phyloP scores from a whole-genome alignment of 1,140 invertebrate species.

The Ooceraea biroi region DNA sequence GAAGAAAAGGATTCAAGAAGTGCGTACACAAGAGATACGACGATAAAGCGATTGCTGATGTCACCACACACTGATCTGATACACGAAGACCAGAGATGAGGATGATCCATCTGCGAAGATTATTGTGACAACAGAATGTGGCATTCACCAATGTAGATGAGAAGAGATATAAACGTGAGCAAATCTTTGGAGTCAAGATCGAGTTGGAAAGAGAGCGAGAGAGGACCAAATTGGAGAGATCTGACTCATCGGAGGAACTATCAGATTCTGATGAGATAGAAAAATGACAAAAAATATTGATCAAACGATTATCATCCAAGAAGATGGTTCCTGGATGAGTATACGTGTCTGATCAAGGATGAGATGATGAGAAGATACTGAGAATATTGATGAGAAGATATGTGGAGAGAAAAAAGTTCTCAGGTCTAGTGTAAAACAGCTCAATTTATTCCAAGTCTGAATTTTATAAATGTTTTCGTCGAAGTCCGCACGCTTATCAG shows the following conservation, averaged over 20 bases:
- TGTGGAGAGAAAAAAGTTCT: too few species aligned
- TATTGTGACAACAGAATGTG: slow-evolving; percentile 87
- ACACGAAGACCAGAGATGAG: slow-evolving; percentile 84
- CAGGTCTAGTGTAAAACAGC: too few species aligned
- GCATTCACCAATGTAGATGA: slow-evolving; percentile 87
- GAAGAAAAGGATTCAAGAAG: slow-evolving; percentile 93
- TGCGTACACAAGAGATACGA: slow-evolving; percentile 80
- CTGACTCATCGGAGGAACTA: slow-evolving; percentile 89
- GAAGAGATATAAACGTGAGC: slow-evolving; percentile 88
- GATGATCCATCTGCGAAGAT: slow-evolving; percentile 92
- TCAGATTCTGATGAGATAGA: slow-evolving; percentile 95
- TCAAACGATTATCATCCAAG: slow-evolving; percentile 90
- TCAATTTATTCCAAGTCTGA: too few species aligned
- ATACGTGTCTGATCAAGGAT: too few species aligned
- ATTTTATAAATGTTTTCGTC: too few species aligned
- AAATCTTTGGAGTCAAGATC: slow-evolving; percentile 91
- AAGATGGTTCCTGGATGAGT: too few species aligned
- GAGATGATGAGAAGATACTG: too few species aligned
- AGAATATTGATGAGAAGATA: too few species aligned
- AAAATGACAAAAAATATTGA: slow-evolving; percentile 90
- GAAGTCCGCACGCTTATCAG: too few species aligned
- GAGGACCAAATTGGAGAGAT: slow-evolving; percentile 82
- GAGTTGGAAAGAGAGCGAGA: slow-evolving; percentile 81
- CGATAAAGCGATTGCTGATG: slow-evolving; percentile 58
- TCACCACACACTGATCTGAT: slow-evolving; percentile 71